Evolutionary conservation across 1,140 invertebrate species (phyloP).

Genomic region (Leguminivora glycinivorella): DNA sequence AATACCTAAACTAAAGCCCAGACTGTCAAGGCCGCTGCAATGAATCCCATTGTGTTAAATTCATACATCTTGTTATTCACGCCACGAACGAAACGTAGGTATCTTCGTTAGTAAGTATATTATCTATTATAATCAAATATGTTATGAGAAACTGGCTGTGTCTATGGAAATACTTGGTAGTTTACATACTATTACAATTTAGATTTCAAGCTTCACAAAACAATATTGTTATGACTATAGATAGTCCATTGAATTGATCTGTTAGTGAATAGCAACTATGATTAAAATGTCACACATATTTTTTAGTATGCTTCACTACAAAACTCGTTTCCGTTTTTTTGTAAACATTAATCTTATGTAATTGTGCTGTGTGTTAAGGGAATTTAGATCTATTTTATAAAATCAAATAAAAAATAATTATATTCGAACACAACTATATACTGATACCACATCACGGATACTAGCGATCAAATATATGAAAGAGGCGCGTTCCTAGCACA

Average conservation of each 20-base stretch:
- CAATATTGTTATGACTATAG: background rate
- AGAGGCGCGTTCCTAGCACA: no score
- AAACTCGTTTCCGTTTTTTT: no score
- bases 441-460: no score
- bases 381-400: no score
- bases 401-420: no score
- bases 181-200: background rate
- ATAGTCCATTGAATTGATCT: background rate
- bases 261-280: no score
- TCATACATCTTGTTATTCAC: background rate
- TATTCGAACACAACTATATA: no score
- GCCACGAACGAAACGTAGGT: background rate
- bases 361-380: no score
- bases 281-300: no score
- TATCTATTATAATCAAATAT: background rate
- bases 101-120: slow-evolving; percentile 1
- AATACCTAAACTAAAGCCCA: slow-evolving; percentile 1
- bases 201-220: background rate
- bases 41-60: slow-evolving; percentile 10
- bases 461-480: no score
- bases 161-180: background rate
- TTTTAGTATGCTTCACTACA: no score
- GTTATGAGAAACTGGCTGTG: background rate
- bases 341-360: no score
- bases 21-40: slow-evolving; percentile 4